These are phyloP conservation scores for Myotis davidii DNA, from an alignment of 2,113 vertebrate species.

Conservation along the genomic window DNA sequence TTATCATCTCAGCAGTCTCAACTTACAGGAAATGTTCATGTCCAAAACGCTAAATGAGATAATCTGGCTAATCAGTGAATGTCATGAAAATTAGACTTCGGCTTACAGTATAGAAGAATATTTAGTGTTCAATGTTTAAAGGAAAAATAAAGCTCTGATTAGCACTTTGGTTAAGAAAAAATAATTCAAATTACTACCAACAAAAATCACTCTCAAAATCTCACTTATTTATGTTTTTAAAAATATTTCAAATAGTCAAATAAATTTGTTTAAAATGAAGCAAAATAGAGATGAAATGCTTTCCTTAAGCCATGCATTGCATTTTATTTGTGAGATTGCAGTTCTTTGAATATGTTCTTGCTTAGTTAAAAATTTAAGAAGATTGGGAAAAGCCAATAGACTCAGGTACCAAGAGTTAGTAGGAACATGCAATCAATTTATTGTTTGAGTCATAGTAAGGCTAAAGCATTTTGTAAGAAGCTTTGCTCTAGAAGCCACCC, in stretches of 20 bases:
- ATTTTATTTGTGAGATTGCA: constrained; percentile 7
- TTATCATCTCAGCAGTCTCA: neutral
- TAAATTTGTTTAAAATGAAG: neutral
- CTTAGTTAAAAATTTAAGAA: neutral
- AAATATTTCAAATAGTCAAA: neutral
- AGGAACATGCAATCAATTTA: neutral
- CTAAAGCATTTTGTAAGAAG: neutral
- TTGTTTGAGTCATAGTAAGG: neutral
- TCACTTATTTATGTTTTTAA: neutral
- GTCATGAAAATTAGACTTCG: neutral
- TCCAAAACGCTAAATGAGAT: neutral
- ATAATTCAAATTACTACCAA: neutral
- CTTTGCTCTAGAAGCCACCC: neutral
- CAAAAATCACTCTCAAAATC: neutral
- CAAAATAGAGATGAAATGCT: neutral
- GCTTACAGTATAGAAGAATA: neutral
- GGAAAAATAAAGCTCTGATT: neutral
- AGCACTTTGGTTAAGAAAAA: constrained; percentile 19
- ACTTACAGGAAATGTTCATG: neutral
- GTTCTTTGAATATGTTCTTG: neutral
- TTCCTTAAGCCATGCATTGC: neutral
- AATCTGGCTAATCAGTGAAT: neutral
- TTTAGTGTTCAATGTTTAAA: neutral
- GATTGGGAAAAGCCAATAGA: neutral
- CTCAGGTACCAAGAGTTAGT: neutral